These are phyloP conservation scores for Schizothorax lantsangensis DNA, from an alignment of 2,797 vertebrate species.

Conservation along the genomic window DNA sequence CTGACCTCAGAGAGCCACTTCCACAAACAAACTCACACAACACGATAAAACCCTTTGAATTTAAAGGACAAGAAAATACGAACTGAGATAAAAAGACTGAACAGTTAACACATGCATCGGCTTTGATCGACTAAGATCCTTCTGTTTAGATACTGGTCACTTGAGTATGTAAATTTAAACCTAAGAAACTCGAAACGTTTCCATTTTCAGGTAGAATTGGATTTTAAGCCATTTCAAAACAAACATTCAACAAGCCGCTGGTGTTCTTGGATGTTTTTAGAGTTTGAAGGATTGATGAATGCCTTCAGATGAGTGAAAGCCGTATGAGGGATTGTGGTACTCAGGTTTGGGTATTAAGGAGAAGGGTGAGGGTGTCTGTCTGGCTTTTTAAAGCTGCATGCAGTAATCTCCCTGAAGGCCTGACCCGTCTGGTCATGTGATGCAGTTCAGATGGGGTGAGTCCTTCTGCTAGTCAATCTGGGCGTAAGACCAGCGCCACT, in stretches of 20 bases:
- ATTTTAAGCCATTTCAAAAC: not conserved
- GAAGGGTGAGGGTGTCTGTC: slow-evolving; percentile 20
- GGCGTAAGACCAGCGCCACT: slow-evolving; percentile 24
- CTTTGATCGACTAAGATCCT: not conserved
- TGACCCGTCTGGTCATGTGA: slow-evolving; percentile 39
- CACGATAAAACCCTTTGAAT: slow-evolving; percentile 15
- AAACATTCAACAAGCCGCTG: not conserved
- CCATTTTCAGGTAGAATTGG: not conserved
- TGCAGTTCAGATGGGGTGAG: slow-evolving; percentile 44
- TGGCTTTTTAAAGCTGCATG: slow-evolving; percentile 47
- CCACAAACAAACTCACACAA: slow-evolving; percentile 32
- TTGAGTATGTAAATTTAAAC: not conserved
- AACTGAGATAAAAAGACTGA: not conserved
- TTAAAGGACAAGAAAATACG: not conserved
- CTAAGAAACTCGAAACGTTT: not conserved
- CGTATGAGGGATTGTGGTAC: not conserved
- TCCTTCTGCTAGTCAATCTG: slow-evolving; percentile 31
- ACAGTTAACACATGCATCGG: not conserved
- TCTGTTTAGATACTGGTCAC: not conserved
- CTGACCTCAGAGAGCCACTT: slow-evolving; percentile 58
- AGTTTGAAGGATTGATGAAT: slow-evolving; percentile 1
- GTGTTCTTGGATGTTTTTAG: not conserved
- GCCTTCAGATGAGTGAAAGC: not conserved
- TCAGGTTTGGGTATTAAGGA: slow-evolving; percentile 6
- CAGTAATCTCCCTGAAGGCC: slow-evolving; percentile 48